Evolutionary conservation across 2,888 invertebrate genomes (phyloP), one percentile per base, ranked within the genome.

Genomic region (Aquatica leii): DNA sequence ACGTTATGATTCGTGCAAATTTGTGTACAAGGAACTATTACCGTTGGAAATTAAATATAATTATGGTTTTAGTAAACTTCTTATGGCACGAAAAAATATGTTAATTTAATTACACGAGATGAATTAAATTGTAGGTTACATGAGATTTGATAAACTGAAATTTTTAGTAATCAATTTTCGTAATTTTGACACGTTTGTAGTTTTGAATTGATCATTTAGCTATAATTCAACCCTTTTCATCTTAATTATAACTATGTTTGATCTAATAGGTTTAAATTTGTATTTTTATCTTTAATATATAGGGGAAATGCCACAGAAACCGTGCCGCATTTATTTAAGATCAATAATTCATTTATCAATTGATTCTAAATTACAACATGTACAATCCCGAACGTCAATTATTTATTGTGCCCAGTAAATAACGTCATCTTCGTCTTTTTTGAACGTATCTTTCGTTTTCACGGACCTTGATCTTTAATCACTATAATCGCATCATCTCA

Each of bases 141-240:
- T 20, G 50, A n/a, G 61, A 57, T 49, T 21, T 53, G 65, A 65
- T 65, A 62, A 65, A 62, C 62, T 43, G 50, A 65, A 62, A 65
- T 62, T 54, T 65, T 58, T 48, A 59, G 60, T 66, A 68, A 69
- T 69, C 69, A 66, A 69, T 69, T 69, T 69, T 66, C 57, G 49
- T 66, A 68, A 69, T 68, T 68, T 68, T 68, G 69, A 69, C 69
- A 69, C 69, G 61, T 68, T 66, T 64, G 62, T 67, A 52, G 66
- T 61, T 69, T 59, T 56, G 64, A 64, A 69, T 69, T 62, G 67
- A 58, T 63, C 67, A 53, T 65, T 67, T 67, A 63, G 49, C 34
- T 66, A 56, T 69, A 69, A 69, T 69, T 67, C 55, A 35, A 60
- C 57, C 69, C 66, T 68, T 66, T 62, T 51, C 53, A 35, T 62